phyloP scores from a whole-genome alignment of 1,140 invertebrate species.

The Monomorium pharaonis region DNA sequence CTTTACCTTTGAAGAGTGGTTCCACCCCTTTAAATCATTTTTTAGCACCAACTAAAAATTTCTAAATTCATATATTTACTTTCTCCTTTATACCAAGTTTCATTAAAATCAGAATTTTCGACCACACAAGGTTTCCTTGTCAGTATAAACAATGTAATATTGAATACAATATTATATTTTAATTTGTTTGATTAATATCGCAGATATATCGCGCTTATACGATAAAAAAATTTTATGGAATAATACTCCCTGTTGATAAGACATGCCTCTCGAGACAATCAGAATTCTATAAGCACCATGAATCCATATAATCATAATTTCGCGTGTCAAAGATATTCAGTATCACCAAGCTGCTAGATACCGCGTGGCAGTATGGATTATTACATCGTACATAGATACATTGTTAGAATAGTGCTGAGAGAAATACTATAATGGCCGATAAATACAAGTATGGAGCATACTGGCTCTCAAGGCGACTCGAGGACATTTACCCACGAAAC shows the following conservation, averaged over 20 bases:
- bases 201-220: neutral
- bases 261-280: neutral
- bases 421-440: constrained; percentile 63
- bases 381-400: constrained; percentile 46
- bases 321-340: neutral
- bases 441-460: constrained; percentile 55
- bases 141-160: too few relatives aligned
- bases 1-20: too few relatives aligned
- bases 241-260: neutral
- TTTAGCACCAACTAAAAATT: too few relatives aligned
- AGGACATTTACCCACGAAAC: constrained; percentile 81
- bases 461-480: constrained; percentile 77
- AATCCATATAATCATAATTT: too few relatives aligned
- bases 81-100: too few relatives aligned
- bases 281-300: neutral
- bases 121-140: too few relatives aligned
- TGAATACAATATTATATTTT: neutral
- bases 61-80: too few relatives aligned
- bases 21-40: too few relatives aligned
- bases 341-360: neutral
- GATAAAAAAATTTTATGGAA: neutral
- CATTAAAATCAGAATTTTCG: too few relatives aligned
- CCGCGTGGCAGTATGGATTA: constrained; percentile 11
- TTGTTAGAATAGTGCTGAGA: constrained; percentile 50
- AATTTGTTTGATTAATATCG: neutral